These are phyloP conservation scores for Aphaenogaster rudis DNA, from an alignment of 1,140 invertebrate species.

Conservation along the genomic window DNA sequence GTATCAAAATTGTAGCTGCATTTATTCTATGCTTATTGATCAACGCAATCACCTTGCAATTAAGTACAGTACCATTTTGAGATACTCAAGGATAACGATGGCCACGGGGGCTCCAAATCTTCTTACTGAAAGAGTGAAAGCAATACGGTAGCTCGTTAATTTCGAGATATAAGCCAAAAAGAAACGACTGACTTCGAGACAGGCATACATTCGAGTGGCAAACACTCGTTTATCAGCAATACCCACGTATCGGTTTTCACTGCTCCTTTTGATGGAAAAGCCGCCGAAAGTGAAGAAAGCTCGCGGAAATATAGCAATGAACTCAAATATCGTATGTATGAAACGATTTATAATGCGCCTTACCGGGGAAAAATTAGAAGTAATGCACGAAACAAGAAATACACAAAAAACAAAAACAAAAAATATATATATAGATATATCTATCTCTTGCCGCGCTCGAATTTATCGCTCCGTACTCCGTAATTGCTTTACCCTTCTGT, in stretches of 20 bases:
- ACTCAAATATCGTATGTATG: slow-evolving; percentile 66
- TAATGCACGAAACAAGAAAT: slow-evolving; percentile 74
- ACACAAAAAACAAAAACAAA: slow-evolving; percentile 75
- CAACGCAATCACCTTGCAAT: neutral
- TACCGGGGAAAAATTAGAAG: slow-evolving; percentile 66
- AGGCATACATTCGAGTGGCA: slow-evolving; percentile 1
- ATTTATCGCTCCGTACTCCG: slow-evolving; percentile 63
- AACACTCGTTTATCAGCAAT: slow-evolving; percentile 3
- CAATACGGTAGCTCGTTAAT: slow-evolving; percentile 46
- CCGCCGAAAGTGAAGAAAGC: slow-evolving; percentile 56
- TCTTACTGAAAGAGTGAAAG: slow-evolving; percentile 48
- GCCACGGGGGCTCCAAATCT: neutral
- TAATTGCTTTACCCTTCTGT: slow-evolving; percentile 62
- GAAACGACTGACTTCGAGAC: slow-evolving; percentile 47
- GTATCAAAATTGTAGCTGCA: neutral
- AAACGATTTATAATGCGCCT: slow-evolving; percentile 66
- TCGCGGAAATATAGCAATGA: slow-evolving; percentile 52
- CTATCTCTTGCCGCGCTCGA: slow-evolving; percentile 60
- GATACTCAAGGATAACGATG: neutral
- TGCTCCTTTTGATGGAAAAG: slow-evolving; percentile 24
- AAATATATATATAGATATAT: slow-evolving; percentile 58
- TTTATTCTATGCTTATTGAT: neutral
- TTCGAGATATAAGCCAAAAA: slow-evolving; percentile 22
- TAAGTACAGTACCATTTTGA: neutral
- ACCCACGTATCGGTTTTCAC: slow-evolving; percentile 31